These are phyloP conservation scores for Pantala flavescens DNA, from an alignment of 1,140 invertebrate species.

Conservation along the genomic window DNA sequence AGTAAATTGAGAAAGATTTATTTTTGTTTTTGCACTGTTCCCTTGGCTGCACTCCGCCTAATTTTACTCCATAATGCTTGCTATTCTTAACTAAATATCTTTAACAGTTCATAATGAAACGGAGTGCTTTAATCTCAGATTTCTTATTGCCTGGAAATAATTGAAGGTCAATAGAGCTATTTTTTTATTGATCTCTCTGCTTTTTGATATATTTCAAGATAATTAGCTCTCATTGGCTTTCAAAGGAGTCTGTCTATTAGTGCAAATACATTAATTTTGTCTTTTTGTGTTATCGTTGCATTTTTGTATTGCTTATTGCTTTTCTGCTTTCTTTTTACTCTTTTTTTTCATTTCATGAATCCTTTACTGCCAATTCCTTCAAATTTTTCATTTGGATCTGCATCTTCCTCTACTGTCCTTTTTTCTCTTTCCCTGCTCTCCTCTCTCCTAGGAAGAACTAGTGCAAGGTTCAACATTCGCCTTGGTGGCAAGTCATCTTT, in stretches of 20 bases:
- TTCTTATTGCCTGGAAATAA: too few relatives aligned
- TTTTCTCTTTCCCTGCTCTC: constrained; percentile 16
- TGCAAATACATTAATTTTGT: too few relatives aligned
- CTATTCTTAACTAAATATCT: too few relatives aligned
- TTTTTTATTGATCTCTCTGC: too few relatives aligned
- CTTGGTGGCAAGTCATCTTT: constrained; percentile 19
- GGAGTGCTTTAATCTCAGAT: too few relatives aligned
- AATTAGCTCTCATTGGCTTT: too few relatives aligned
- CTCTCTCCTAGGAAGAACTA: constrained; percentile 18
- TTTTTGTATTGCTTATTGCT: background rate
- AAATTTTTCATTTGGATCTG: background rate
- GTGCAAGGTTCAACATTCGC: constrained; percentile 24
- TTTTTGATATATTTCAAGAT: too few relatives aligned
- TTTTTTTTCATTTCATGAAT: background rate
- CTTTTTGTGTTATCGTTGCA: background rate
- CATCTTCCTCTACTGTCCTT: constrained; percentile 15
- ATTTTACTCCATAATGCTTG: too few relatives aligned
- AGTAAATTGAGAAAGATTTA: constrained; percentile 20
- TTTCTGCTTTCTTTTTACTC: background rate
- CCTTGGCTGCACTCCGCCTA: too few relatives aligned
- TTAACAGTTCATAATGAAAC: too few relatives aligned
- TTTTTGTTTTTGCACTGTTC: constrained; percentile 28
- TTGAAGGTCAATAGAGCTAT: too few relatives aligned
- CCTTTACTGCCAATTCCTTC: background rate
- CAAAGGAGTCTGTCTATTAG: too few relatives aligned